Percentiles rank a stretch among this genome's conserved stretches.
Conservation (phyloP, 1,140 invertebrate species). For the Caenorhabditis latens region DNA sequence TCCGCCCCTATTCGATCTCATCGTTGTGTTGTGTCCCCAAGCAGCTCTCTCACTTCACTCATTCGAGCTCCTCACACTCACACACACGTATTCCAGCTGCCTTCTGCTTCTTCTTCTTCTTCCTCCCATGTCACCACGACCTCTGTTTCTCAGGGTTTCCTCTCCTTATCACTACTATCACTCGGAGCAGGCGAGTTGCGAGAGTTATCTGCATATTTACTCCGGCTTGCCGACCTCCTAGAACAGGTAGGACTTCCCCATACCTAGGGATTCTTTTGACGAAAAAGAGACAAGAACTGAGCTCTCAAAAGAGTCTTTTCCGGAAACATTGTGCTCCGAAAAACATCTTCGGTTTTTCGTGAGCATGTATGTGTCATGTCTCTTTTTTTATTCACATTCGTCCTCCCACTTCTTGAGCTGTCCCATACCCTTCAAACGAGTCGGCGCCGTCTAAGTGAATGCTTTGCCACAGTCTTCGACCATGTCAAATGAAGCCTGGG, state of each 20-base stretch:
- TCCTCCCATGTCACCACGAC: background rate
- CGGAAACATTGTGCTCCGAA: conserved; percentile 8
- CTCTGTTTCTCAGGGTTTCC: background rate
- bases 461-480: conserved; percentile 64
- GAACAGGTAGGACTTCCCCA: conserved; percentile 16
- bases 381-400: conserved; percentile 6
- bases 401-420: background rate
- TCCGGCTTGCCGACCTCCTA: background rate
- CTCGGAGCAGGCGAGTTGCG: conserved; percentile 20
- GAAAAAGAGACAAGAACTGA: background rate
- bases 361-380: background rate
- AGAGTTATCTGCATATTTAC: conserved; percentile 16
- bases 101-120: background rate
- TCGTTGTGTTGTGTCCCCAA: conserved; percentile 43
- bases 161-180: conserved; percentile 47
- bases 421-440: background rate
- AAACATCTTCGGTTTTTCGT: background rate
- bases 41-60: conserved; percentile 47
- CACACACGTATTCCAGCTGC: conserved; percentile 46
- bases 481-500: conserved; percentile 55
- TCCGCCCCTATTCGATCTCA: conserved; percentile 47
- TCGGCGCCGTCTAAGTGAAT: conserved; percentile 61
- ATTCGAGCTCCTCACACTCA: conserved; percentile 40
- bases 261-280: background rate
- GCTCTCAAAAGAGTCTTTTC: background rate